These are phyloP conservation scores for Stylophora pistillata DNA, from an alignment of 64 coral and sea anemone species.

Conservation along the genomic window DNA sequence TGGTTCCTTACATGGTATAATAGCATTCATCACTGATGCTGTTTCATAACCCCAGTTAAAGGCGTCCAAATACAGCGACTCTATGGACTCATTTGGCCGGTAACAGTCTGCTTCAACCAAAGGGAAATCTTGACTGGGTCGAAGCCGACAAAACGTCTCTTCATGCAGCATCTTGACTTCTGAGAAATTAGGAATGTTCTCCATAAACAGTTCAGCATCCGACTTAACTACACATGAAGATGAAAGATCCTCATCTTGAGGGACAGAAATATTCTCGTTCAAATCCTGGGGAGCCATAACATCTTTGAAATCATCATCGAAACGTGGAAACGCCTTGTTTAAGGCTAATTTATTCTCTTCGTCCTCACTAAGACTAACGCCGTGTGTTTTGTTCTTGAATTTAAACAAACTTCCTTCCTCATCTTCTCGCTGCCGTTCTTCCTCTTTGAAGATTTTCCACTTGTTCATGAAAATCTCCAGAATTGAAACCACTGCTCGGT, in stretches of 20 bases:
- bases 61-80: slow-evolving; percentile 33
- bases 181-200: slow-evolving; percentile 34
- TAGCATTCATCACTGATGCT: slow-evolving; percentile 32
- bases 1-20: not conserved
- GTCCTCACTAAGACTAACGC: slow-evolving; percentile 53
- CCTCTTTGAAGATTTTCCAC: slow-evolving; percentile 58
- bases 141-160: slow-evolving; percentile 33
- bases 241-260: not conserved
- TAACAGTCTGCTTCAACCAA: not conserved
- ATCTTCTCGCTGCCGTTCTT: slow-evolving; percentile 66
- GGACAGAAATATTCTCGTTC: not conserved
- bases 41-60: slow-evolving; percentile 76
- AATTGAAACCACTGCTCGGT: slow-evolving; percentile 13
- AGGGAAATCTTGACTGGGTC: slow-evolving; percentile 36
- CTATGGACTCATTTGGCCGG: not conserved
- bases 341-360: slow-evolving; percentile 64
- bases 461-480: slow-evolving; percentile 32
- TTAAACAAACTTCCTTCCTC: slow-evolving; percentile 89
- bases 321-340: slow-evolving; percentile 71
- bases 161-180: slow-evolving; percentile 75
- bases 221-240: not conserved
- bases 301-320: slow-evolving; percentile 76
- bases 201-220: slow-evolving; percentile 57
- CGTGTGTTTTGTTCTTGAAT: slow-evolving; percentile 83
- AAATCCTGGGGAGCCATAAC: slow-evolving; percentile 50